Percentiles rank a stretch among this genome's conserved stretches.
These are phyloP conservation scores for Brachymystax lenok DNA, from an alignment of 2,797 vertebrate genomes.

Conservation along the genomic window DNA sequence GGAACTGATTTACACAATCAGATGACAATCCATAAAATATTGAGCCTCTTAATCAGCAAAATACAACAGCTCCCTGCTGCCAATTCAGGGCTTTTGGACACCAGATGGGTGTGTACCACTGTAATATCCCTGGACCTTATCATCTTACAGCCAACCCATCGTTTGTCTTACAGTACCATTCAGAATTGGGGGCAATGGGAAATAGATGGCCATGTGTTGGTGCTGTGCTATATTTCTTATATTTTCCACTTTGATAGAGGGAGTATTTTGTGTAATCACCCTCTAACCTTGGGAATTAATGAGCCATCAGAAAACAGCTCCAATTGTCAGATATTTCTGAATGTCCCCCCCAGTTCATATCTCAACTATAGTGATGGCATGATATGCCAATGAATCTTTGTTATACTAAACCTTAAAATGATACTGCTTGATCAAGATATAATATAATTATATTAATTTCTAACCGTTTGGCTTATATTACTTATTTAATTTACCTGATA, in stretches of 20 bases:
- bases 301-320: neutral
- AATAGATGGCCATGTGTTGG: neutral
- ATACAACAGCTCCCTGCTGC: slow-evolving; percentile 53
- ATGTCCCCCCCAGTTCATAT: neutral
- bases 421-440: neutral
- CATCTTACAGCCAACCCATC: slow-evolving; percentile 40
- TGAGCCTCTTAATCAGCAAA: slow-evolving; percentile 70
- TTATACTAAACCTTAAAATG: neutral
- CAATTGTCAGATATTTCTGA: neutral
- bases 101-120: slow-evolving; percentile 58
- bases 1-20: slow-evolving; percentile 63
- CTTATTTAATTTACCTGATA: neutral
- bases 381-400: neutral
- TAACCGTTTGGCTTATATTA: slow-evolving; percentile 36
- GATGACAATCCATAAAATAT: slow-evolving; percentile 67
- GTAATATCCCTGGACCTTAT: slow-evolving; percentile 59
- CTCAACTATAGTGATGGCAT: neutral
- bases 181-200: slow-evolving; percentile 2
- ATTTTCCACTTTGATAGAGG: no score
- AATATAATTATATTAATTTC: neutral
- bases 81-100: slow-evolving; percentile 64
- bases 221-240: slow-evolving; percentile 13
- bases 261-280: slow-evolving; percentile 14
- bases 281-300: neutral
- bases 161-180: slow-evolving; percentile 43